These are phyloP conservation scores for Mesorhabditis spiculigera DNA, from an alignment of 2,888 invertebrate species.

Conservation along the genomic window DNA sequence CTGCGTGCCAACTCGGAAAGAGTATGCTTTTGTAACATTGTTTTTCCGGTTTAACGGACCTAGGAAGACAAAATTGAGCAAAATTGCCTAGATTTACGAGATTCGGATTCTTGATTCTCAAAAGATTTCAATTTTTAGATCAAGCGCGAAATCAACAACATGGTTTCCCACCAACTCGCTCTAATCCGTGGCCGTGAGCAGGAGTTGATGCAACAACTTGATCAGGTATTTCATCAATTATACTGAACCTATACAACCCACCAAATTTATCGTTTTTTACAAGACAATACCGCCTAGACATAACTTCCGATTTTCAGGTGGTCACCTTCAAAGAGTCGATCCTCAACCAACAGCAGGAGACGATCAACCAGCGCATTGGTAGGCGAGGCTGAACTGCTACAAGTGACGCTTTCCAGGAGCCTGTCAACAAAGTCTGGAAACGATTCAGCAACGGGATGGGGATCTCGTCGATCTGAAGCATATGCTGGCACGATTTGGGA, in stretches of 20 bases:
- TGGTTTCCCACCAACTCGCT: constrained; percentile 2
- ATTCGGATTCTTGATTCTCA: no score
- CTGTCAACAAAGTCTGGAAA: constrained; percentile 1
- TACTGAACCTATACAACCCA: no score
- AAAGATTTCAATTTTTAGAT: no score
- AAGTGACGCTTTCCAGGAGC: neutral
- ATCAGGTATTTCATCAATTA: neutral
- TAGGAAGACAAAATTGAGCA: no score
- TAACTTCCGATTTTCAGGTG: neutral
- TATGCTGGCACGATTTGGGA: neutral
- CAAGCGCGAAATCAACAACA: neutral
- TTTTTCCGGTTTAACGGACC: no score
- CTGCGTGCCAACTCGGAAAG: constrained; percentile 2
- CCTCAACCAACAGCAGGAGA: constrained; percentile 1
- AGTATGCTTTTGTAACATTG: neutral
- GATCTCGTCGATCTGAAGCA: no score
- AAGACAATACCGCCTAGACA: neutral
- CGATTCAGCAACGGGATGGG: neutral
- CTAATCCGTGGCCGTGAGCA: neutral
- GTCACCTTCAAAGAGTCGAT: neutral
- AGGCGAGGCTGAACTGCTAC: neutral
- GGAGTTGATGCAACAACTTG: neutral
- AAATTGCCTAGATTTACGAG: no score
- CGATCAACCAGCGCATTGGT: constrained; percentile 3
- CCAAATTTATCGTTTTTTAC: no score